Evolutionary conservation across 2,888 invertebrate species (phyloP), one percentile per base, ranked within the genome.

Genomic region (Myathropa florea): DNA sequence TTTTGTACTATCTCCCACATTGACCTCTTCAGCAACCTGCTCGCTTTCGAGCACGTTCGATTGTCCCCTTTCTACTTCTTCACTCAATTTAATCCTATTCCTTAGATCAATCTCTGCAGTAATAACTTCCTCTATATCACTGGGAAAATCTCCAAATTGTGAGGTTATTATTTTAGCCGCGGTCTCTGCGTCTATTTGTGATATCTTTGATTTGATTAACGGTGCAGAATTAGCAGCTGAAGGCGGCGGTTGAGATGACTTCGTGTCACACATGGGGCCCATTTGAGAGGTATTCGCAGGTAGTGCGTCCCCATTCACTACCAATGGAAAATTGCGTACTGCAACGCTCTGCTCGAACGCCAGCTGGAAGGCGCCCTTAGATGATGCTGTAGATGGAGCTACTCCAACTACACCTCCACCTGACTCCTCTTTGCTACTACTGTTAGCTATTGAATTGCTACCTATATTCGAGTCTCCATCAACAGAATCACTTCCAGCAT

Each of bases 91-190:
- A 67, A 91, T 82, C 55, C 91, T 91, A 71, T 92, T 91, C 7
- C 91, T 90, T 14, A 92, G 89, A 61, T 91, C 91, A 89, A 92
- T 91, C 79, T 92, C 91, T 0, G 92, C 92, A 21, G 91, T 90
- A 57, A 92, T 90, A 2, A 91, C 89, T 85, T 92, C 91, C 68
- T 90, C 90, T 39, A 91, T 90, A 46, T 91, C 90, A 82, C 89
- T 90, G 7, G 90, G 91, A 72, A 92, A 88, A 88, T 91, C 90
- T 24, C 90, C 71, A 39, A 80, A 84, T 21, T 76, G 59, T 39
- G 85, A 67, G 23, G 82, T 79, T 39, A 81, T 85, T 55, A 75
- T 78, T 76, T 84, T 78, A 4, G 83, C 82, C 30, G 79, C 86
- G 0, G 82, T 83, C 28, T 87, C 79, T 9, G 83, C 33, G 55